Evolutionary conservation across 2,888 invertebrate species (phyloP), one percentile per base, ranked within the genome.

Genomic region (Dryococelus australis): DNA sequence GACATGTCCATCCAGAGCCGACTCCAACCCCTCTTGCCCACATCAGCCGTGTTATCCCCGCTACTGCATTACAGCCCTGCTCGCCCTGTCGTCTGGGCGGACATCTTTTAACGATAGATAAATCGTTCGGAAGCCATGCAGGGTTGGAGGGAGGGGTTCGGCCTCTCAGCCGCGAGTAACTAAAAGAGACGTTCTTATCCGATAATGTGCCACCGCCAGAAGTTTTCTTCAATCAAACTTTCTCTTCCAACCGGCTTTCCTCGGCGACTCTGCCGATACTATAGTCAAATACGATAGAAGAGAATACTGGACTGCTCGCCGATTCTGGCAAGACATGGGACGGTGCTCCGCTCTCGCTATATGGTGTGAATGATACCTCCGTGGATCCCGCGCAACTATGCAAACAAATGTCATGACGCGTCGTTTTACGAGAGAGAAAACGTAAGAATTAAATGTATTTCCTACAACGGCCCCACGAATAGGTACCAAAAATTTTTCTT

Each of bases 191-290:
- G 78, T 88, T 65, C n/a, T 88, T 88, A 88, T 88, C 87, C 87
- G 87, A 85, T 87, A 88, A 88, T 87, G 87, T 88, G 88, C 87
- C 88, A 87, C 85, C 43, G 87, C 88, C 87, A 88, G 87, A 87
- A 88, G 88, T 88, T 87, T 87, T 86, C 81, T 28, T 26, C 86
- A 86, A 79, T 26, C 86, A 86, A 86, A 79, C 80, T 86, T 51
- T 78, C 47, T 78, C n/a, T 83, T 35, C 83, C 35, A 1, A 1
- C 35, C 10, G 8, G 26, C 83, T 20, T 16, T 24, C 65, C 16
- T 65, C 65, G 65, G 65, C 20, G 65, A n/a, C 24, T 24, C 65
- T n/a, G 65, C 65, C 65, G 65, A 65, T 65, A 65, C 65, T 65
- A 35, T n/a, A n/a, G n/a, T n/a, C n/a, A n/a, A n/a, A n/a, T n/a